Evolutionary conservation across 2,797 vertebrate species (phyloP).

Genomic region (Capromys pilorides): DNA sequence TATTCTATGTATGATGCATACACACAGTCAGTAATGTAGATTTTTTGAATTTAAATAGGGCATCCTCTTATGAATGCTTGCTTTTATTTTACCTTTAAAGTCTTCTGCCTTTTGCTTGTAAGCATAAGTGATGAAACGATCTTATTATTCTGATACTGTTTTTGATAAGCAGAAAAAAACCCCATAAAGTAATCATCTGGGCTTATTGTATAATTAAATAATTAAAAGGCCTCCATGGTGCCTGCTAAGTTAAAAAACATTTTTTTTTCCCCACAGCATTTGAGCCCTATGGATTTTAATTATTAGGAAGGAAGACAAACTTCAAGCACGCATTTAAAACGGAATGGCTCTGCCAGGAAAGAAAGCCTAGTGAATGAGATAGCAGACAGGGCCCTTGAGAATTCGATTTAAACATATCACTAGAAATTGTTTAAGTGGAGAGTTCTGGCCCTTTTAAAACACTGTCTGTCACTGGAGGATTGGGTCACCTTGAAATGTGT

Average conservation of each 20-base stretch:
- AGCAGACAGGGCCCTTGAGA: constrained; percentile 61
- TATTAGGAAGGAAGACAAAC: constrained; percentile 65
- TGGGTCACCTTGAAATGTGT: constrained; percentile 80
- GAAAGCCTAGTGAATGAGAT: constrained; percentile 65
- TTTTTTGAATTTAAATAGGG: constrained; percentile 43
- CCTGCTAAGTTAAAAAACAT: constrained; percentile 43
- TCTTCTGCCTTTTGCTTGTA: constrained; percentile 23
- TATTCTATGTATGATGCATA: neutral
- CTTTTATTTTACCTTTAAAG: constrained; percentile 60
- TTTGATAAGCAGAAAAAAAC: constrained; percentile 56
- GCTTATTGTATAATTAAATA: constrained; percentile 64
- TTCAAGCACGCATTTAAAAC: constrained; percentile 66
- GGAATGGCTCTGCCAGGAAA: constrained; percentile 44
- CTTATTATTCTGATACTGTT: constrained; percentile 62
- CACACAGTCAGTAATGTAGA: neutral
- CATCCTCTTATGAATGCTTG: neutral
- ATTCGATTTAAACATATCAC: constrained; percentile 66
- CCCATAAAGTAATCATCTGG: constrained; percentile 35
- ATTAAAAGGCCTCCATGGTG: constrained; percentile 56
- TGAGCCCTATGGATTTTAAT: constrained; percentile 66
- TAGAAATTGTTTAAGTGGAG: constrained; percentile 79
- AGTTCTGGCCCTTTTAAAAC: constrained; percentile 75
- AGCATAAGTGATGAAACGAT: neutral
- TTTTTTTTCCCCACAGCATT: neutral
- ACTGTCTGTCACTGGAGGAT: constrained; percentile 75